Evolutionary conservation across 2,113 vertebrate genomes (phyloP).

Genomic region (Parus major): DNA sequence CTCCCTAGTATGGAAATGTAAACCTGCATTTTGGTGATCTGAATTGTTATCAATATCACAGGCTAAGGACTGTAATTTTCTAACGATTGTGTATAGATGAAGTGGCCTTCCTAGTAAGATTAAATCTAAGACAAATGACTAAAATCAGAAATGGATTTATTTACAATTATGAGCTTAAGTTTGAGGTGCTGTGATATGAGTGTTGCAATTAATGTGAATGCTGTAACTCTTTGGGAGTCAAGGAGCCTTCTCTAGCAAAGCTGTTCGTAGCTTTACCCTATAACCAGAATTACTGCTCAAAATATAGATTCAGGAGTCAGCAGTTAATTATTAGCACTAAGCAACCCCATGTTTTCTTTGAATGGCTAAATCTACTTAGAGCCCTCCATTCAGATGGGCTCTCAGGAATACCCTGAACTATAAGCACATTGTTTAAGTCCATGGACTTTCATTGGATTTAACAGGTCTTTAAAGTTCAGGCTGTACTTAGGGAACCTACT

Average conservation of each 20-base stretch:
- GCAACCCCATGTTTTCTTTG: neutral
- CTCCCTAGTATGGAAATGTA: neutral
- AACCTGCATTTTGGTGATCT: neutral
- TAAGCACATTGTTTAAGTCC: constrained; percentile 36
- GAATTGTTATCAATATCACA: neutral
- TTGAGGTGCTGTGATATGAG: neutral
- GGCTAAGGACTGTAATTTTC: neutral
- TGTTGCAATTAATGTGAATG: neutral
- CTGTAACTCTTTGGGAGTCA: neutral
- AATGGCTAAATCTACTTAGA: constrained; percentile 23
- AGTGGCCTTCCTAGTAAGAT: neutral
- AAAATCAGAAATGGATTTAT: neutral
- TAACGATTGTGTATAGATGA: neutral
- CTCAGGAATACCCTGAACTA: neutral
- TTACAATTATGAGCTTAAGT: neutral
- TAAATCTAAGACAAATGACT: neutral
- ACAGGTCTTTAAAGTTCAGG: constrained; percentile 20
- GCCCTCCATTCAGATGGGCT: neutral
- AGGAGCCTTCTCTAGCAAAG: neutral
- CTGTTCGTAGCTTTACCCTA: neutral
- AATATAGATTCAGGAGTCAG: neutral
- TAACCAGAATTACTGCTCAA: neutral
- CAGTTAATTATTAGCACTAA: neutral
- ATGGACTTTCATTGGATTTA: neutral
- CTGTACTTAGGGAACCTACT: neutral